Base-by-base conservation (phyloP, 2,888 invertebrate species). In the Drosophila setosimentum region DNA sequence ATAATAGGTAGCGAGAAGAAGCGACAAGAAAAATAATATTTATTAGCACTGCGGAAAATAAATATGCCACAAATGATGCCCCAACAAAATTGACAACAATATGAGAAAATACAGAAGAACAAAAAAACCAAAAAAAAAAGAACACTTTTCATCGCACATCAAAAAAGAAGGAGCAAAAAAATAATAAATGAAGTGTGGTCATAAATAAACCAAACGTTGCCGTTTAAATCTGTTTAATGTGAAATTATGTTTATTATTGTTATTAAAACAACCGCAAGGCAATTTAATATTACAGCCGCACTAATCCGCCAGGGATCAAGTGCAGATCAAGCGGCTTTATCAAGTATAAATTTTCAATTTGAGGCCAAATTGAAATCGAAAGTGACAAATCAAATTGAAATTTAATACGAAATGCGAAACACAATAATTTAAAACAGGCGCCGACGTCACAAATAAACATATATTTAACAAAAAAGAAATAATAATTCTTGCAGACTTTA, bases 241-340 rank as follows among this genome's bases (percentile, higher is more conserved):
- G 78, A 89, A 89, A 90, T 90, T 83, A 89, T 87, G 89, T 89
- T 87, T 87, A 89, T 90, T 80, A 81, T 88, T 87, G 76, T 82
- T 79, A 90, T 79, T 82, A 86, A 87, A 86, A 73, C 78, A 80
- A 90, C 90, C 87, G 73, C 87, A 87, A 87, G 73, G 76, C 84
- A 85, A 87, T 89, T 85, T 83, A 90, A 89, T 80, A 85, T 89
- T 91, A 89, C 87, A 91, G 85, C 82, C 86, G 61, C 76, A 80
- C 85, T 91, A 91, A 91, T 91, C 91, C 89, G 84, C 83, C 80
- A 53, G 77, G 87, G 91, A 91, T 92, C 92, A 92, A 89, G 79
- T 82, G 82, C 80, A 88, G 91, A 92, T 91, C 89, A 91, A 90
- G 82, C 82, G 84, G 89, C 82, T 82, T 89, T 89, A 88, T 82